Evolutionary conservation across 1,140 invertebrate genomes (phyloP).

Genomic region (Macrocentrus cingulum): DNA sequence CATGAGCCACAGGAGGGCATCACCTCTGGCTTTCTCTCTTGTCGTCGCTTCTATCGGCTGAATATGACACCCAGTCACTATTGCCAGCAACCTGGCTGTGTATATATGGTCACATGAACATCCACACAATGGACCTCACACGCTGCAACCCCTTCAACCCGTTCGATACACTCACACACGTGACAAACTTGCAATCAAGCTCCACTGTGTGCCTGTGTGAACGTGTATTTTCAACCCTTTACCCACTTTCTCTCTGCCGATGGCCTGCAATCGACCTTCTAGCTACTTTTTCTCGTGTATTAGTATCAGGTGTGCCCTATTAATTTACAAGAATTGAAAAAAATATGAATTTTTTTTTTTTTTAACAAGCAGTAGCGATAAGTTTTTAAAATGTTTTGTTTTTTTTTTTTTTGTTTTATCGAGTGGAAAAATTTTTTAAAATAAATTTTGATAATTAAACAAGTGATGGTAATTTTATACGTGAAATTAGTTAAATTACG

Average conservation of each 20-base stretch:
- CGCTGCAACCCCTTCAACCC: background rate
- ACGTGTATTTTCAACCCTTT: background rate
- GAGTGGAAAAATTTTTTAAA: too few relatives aligned
- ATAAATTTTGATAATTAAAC: too few relatives aligned
- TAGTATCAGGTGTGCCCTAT: too few relatives aligned
- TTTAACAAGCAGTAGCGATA: too few relatives aligned
- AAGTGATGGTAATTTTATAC: too few relatives aligned
- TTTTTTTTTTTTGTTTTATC: too few relatives aligned
- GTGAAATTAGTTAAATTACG: too few relatives aligned
- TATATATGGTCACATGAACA: background rate
- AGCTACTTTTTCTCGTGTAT: background rate
- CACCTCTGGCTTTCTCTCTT: background rate
- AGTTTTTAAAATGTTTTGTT: too few relatives aligned
- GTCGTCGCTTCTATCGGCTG: slow-evolving; percentile 7
- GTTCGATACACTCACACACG: slow-evolving; percentile 5
- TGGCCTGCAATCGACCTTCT: slow-evolving; percentile 9
- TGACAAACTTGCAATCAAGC: slow-evolving; percentile 15
- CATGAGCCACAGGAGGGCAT: slow-evolving; percentile 31
- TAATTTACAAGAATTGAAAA: too few relatives aligned
- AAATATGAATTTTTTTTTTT: too few relatives aligned
- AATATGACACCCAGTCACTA: slow-evolving; percentile 10
- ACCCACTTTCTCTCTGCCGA: background rate
- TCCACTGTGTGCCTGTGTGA: background rate
- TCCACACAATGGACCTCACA: background rate
- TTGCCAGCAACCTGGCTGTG: background rate